Conservation (phyloP, 2,888 invertebrate genomes). For the Pandemis corylana region DNA sequence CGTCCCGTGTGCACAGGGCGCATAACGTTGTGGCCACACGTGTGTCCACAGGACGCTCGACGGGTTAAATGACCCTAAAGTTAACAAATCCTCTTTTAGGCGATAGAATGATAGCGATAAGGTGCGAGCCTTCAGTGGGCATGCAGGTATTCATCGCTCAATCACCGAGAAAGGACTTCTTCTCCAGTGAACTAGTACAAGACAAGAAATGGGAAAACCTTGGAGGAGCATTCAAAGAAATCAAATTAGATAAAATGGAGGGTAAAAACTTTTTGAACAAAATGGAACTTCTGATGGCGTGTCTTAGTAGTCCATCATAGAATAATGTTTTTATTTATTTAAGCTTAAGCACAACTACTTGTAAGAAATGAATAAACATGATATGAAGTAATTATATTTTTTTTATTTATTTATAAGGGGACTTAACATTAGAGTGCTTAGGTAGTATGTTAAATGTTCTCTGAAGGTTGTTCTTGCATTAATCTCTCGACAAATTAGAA, state of each 20-base stretch:
- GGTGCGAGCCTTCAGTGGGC: constrained; percentile 95
- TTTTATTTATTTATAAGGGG: constrained; percentile 71
- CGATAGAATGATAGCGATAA: constrained; percentile 93
- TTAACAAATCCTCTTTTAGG: constrained; percentile 62
- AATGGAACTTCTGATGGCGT: constrained; percentile 98
- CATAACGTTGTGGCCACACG: too few species aligned
- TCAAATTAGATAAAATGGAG: constrained; percentile 96
- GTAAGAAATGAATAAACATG: constrained; percentile 28
- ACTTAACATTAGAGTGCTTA: constrained; percentile 79
- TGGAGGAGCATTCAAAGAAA: constrained; percentile 96
- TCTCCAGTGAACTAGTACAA: constrained; percentile 93
- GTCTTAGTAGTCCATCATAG: constrained; percentile 90
- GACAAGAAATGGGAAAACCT: constrained; percentile 97
- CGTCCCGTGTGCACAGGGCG: too few species aligned
- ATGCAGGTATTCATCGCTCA: constrained; percentile 96
- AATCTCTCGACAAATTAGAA: constrained; percentile 67
- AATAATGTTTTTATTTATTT: constrained; percentile 1
- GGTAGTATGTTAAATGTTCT: constrained; percentile 83
- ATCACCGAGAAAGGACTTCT: constrained; percentile 94
- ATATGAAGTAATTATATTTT: constrained; percentile 61
- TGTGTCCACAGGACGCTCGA: too few species aligned
- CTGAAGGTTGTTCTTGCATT: constrained; percentile 82
- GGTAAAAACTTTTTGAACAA: constrained; percentile 98
- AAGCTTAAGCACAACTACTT: constrained; percentile 19
- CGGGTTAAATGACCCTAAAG: not conserved